phyloP scores from a whole-genome alignment of 2,113 vertebrate species.

The Pelecanoides urinatrix region DNA sequence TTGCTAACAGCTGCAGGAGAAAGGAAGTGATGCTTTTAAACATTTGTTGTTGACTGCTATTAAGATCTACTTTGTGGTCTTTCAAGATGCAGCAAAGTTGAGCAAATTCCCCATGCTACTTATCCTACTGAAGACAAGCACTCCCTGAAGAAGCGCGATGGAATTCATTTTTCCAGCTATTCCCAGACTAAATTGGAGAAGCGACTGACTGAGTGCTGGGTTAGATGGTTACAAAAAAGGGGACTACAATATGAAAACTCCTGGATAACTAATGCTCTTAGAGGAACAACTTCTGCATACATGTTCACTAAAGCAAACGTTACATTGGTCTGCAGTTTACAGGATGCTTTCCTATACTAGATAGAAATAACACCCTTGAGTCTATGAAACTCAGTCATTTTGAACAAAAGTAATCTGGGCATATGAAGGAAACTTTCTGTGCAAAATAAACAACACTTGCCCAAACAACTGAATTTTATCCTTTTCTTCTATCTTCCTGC shows the following conservation, averaged over 20 bases:
- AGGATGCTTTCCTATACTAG: neutral
- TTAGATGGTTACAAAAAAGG: neutral
- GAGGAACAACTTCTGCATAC: neutral
- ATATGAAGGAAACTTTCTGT: neutral
- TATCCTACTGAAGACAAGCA: neutral
- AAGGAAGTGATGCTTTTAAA: neutral
- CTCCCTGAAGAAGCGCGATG: neutral
- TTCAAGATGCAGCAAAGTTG: neutral
- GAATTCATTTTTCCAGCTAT: neutral
- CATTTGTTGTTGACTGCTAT: neutral
- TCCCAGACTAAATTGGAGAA: neutral
- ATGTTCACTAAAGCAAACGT: neutral
- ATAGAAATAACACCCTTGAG: neutral
- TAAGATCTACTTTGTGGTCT: neutral
- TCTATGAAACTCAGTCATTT: neutral
- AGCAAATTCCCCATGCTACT: neutral
- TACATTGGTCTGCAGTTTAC: neutral
- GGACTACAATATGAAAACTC: neutral
- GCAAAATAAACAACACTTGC: neutral
- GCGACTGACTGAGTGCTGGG: neutral
- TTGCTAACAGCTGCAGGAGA: neutral
- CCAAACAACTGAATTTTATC: neutral
- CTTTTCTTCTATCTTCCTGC: neutral
- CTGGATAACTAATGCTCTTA: neutral
- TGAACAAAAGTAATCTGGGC: neutral